Evolutionary conservation across 92 coral and sea anemone genomes (phyloP).

Genomic region (Epizoanthus rinbou): DNA sequence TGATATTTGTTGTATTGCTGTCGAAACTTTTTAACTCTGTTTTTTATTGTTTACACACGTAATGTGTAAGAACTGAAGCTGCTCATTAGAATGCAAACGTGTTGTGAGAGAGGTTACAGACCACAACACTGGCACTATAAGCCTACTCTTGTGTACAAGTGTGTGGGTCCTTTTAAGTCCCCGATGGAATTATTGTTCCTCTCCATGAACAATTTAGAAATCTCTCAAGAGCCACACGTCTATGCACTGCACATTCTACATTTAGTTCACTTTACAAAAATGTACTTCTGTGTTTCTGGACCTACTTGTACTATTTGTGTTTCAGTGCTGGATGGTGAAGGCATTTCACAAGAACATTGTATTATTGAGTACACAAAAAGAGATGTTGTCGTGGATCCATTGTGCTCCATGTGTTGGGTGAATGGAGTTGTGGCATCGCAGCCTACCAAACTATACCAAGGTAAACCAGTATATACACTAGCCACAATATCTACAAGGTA

Average conservation of each 20-base stretch:
- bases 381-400: slow-evolving; percentile 77
- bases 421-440: slow-evolving; percentile 77
- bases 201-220: no score
- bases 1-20: no score
- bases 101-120: no score
- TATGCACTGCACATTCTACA: background rate
- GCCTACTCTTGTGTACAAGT: no score
- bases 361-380: slow-evolving; percentile 75
- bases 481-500: background rate
- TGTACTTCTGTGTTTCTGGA: background rate
- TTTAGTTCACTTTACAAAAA: background rate
- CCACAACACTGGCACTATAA: no score
- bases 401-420: slow-evolving; percentile 76
- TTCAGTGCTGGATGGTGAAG: slow-evolving; percentile 87
- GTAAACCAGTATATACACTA: slow-evolving; percentile 47
- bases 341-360: slow-evolving; percentile 87
- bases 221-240: no score
- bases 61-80: no score
- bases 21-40: no score
- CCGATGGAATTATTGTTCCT: no score
- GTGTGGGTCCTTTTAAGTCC: no score
- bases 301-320: background rate
- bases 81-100: no score
- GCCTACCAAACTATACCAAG: slow-evolving; percentile 88
- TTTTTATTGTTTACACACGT: no score